Evolutionary conservation across 1,140 invertebrate genomes (phyloP), one percentile per base, ranked within the genome.

Genomic region (Caenorhabditis inopinata): DNA sequence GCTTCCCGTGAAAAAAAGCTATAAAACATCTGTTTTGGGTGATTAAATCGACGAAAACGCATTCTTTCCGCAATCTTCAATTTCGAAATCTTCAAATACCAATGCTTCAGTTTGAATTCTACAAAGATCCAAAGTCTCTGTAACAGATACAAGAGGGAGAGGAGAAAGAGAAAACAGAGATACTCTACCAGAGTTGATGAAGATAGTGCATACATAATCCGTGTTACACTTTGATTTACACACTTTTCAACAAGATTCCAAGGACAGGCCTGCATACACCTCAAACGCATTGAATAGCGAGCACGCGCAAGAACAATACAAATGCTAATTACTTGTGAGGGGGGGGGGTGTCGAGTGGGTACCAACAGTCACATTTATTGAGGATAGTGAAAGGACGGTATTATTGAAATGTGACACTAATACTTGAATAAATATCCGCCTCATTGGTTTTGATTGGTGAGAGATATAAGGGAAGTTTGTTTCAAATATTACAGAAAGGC

Each of bases 11-110:
- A 68, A 68, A 68, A n/a, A 68, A 68, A 68, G 32, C 58, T 21
- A 68, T 68, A 68, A 68, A 68, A 68, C 58, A 68, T 68, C 58
- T 68, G 58, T 68, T 68, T 68, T 68, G 58, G 58, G 58, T 32
- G 58, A 68, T 68, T 68, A 68, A 68, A 32, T 58, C 53, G 53
- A 58, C 53, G 53, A 58, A 29, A 58, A 68, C 23, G 58, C 21
- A 29, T 21, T 58, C 51, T 32, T 32, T 51, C 49, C 49, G n/a
- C 49, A 51, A 58, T 58, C 51, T 58, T 58, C 51, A 58, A 58
- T 58, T 58, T 58, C 32, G 23, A 42, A 68, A 38, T 25, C n/a
- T 68, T 18, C 58, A 42, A 68, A 21, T 68, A 18, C 18, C 48
- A 51, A 9, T 7, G 48, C 48, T 51, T 51, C 49, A 5, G 27